A percentile compares a stretch with the other conserved stretches of the same genome.
Evolutionary conservation across 2,888 invertebrate species (phyloP).

Genomic region (Machimus atricapillus): DNA sequence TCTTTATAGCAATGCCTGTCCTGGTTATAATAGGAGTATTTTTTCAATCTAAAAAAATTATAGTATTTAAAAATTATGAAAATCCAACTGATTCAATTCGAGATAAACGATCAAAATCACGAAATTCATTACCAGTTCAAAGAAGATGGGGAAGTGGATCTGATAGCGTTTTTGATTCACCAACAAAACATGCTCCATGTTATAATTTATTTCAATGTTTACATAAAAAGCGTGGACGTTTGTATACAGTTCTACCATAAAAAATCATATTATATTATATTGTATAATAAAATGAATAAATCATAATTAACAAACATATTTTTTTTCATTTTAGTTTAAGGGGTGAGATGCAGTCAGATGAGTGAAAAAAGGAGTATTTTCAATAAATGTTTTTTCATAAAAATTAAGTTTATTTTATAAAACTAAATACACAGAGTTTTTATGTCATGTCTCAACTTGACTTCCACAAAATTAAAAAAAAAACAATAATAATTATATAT

Average conservation of each 20-base stretch:
- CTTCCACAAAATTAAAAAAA: no score
- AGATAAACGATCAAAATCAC: neutral
- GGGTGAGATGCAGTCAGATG: no score
- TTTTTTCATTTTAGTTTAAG: no score
- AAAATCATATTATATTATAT: neutral
- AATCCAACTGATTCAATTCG: neutral
- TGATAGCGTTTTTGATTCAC: slow-evolving; percentile 44
- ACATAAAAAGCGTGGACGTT: no score
- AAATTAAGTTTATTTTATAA: no score
- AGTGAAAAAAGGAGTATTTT: no score
- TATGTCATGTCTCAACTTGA: no score
- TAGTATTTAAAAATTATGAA: neutral
- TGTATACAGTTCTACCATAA: neutral
- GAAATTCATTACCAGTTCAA: neutral
- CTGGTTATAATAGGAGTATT: neutral
- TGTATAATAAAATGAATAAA: neutral
- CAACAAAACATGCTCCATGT: slow-evolving; percentile 49
- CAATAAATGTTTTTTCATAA: no score
- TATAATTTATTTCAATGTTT: neutral
- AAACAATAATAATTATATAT: no score
- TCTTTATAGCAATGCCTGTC: neutral
- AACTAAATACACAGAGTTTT: no score
- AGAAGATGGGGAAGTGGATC: slow-evolving; percentile 32
- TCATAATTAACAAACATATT: no score
- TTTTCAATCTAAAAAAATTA: neutral